Evolutionary conservation across 2,797 vertebrate genomes (phyloP).

Genomic region (Chelon labrosus): DNA sequence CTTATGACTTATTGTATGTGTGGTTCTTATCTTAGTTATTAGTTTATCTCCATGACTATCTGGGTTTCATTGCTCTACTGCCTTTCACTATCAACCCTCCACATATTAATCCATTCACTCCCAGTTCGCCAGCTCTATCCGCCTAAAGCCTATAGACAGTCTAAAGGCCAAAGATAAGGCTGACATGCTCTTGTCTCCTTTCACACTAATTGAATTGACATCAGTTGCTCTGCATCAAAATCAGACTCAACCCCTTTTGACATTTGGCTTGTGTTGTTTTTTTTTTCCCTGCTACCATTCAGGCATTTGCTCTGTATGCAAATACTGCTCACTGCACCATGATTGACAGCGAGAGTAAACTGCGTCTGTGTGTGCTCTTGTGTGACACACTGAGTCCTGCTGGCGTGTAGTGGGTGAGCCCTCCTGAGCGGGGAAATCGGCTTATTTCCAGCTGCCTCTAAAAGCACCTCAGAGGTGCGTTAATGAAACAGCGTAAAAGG

Average conservation of each 20-base stretch:
- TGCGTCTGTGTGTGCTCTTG: slow-evolving; percentile 9
- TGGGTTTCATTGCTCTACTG: slow-evolving; percentile 54
- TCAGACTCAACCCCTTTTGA: slow-evolving; percentile 45
- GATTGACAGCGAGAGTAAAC: slow-evolving; percentile 58
- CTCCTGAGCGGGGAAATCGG: slow-evolving; percentile 73
- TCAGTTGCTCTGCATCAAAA: slow-evolving; percentile 63
- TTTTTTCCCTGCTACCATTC: background rate
- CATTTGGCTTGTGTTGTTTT: slow-evolving; percentile 39
- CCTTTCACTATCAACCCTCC: slow-evolving; percentile 51
- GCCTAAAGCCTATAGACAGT: slow-evolving; percentile 63
- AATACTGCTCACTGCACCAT: slow-evolving; percentile 34
- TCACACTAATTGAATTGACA: slow-evolving; percentile 74
- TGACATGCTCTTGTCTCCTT: slow-evolving; percentile 58
- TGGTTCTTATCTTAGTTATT: slow-evolving; percentile 73
- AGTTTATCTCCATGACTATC: slow-evolving; percentile 80
- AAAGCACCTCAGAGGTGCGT: slow-evolving; percentile 76
- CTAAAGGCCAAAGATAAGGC: slow-evolving; percentile 72
- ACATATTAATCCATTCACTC: slow-evolving; percentile 69
- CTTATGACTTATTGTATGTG: slow-evolving; percentile 45
- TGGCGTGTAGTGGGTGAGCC: slow-evolving; percentile 71
- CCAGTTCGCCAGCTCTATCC: slow-evolving; percentile 61
- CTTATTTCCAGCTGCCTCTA: slow-evolving; percentile 77
- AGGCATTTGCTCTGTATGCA: slow-evolving; percentile 18
- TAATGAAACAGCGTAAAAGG: slow-evolving; percentile 70
- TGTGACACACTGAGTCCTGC: slow-evolving; percentile 40